A percentile compares a stretch with the other conserved stretches of the same genome.
These are phyloP conservation scores for Argopecten irradians DNA, from an alignment of 1,140 invertebrate species.

Conservation along the genomic window DNA sequence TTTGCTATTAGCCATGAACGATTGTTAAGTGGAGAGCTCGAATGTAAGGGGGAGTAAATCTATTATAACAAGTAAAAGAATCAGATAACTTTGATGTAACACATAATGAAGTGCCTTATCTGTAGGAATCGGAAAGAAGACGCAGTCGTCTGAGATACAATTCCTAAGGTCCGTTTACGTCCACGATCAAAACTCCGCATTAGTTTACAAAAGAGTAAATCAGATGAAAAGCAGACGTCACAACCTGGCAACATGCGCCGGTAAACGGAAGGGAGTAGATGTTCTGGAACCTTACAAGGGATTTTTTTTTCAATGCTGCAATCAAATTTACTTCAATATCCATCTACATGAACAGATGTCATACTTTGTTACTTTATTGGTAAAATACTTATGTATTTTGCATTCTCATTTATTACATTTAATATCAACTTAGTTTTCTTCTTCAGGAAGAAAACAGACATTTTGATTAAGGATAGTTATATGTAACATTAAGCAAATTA, in stretches of 20 bases:
- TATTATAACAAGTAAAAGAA: background rate
- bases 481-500: no score
- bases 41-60: background rate
- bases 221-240: slow-evolving; percentile 20
- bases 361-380: no score
- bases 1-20: background rate
- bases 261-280: background rate
- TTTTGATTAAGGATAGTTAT: background rate
- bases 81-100: background rate
- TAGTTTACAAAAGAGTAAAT: background rate
- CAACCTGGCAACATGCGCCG: background rate
- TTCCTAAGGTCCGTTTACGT: background rate
- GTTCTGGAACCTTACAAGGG: background rate
- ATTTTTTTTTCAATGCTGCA: background rate
- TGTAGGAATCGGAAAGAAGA: background rate
- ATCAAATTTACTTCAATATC: background rate
- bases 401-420: no score
- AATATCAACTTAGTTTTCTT: background rate
- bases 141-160: background rate
- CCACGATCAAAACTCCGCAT: background rate
- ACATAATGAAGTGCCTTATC: background rate
- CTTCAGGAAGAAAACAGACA: background rate
- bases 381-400: no score
- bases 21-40: slow-evolving; percentile 6
- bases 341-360: background rate